phyloP scores from a whole-genome alignment of 2,888 invertebrate genomes.

The Lepidocyrtinus sp. region DNA sequence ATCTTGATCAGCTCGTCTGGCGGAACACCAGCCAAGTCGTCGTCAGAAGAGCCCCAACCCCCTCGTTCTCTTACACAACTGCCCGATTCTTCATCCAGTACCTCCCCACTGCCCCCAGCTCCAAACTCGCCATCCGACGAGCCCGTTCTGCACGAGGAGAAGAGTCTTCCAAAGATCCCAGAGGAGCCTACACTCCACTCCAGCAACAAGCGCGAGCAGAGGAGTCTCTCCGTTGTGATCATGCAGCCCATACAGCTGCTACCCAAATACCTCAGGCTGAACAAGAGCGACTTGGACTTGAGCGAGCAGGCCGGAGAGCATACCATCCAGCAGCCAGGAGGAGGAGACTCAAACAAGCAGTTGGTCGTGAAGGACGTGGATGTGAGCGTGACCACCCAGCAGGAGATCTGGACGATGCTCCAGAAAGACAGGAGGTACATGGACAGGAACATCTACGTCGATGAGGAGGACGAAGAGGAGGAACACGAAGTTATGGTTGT shows the following conservation, averaged over 20 bases:
- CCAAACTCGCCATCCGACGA: slow-evolving; percentile 59
- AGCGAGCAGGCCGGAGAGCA: slow-evolving; percentile 23
- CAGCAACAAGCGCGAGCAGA: slow-evolving; percentile 21
- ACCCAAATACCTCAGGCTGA: slow-evolving; percentile 52
- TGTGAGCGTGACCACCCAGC: slow-evolving; percentile 65
- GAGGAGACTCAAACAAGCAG: neutral
- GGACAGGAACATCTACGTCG: slow-evolving; percentile 62
- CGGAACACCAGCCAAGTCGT: neutral
- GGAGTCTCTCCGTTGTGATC: slow-evolving; percentile 32
- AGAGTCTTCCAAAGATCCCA: slow-evolving; percentile 64
- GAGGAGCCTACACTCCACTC: slow-evolving; percentile 40
- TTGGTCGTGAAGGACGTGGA: slow-evolving; percentile 40
- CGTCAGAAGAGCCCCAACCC: slow-evolving; percentile 8
- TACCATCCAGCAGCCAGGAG: neutral
- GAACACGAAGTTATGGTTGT: slow-evolving; percentile 72
- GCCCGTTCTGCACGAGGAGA: slow-evolving; percentile 61
- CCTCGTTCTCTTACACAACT: neutral
- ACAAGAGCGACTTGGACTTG: slow-evolving; percentile 54
- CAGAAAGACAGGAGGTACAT: slow-evolving; percentile 68
- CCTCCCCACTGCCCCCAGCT: slow-evolving; percentile 27
- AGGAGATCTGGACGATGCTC: slow-evolving; percentile 68
- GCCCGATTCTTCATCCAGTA: neutral
- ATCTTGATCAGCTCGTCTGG: slow-evolving; percentile 54
- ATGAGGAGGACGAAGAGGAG: slow-evolving; percentile 70
- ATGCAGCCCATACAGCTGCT: slow-evolving; percentile 51